A percentile compares a stretch with the other conserved stretches of the same genome.
phyloP scores from a whole-genome alignment of 1,140 invertebrate genomes.

The Meloidogyne exigua region DNA sequence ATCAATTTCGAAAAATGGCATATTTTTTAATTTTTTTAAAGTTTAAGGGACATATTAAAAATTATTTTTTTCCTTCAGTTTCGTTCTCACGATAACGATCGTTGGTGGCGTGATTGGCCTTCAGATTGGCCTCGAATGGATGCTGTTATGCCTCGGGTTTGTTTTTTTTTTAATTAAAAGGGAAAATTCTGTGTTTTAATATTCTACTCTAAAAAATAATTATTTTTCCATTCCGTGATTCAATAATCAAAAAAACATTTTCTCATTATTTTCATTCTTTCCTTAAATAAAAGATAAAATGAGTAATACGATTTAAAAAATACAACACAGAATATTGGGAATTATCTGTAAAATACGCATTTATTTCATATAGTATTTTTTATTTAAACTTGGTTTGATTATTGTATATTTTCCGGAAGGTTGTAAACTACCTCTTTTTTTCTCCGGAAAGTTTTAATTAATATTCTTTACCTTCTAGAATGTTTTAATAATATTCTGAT shows the following conservation, averaged over 20 bases:
- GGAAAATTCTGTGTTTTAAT: neutral
- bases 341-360: no score
- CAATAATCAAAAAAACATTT: neutral
- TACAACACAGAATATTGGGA: no score
- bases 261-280: neutral
- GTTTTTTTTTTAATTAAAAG: conserved; percentile 18
- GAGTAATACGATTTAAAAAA: no score
- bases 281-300: neutral
- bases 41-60: neutral
- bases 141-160: conserved; percentile 58
- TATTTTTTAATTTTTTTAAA: neutral
- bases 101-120: conserved; percentile 62
- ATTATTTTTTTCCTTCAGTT: conserved; percentile 27
- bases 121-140: conserved; percentile 63
- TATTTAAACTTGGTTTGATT: no score
- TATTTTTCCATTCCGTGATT: no score
- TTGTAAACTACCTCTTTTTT: neutral
- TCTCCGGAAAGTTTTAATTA: neutral
- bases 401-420: neutral
- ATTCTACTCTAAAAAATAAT: no score
- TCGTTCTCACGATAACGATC: conserved; percentile 44
- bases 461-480: neutral
- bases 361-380: neutral
- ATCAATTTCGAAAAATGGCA: conserved; percentile 7
- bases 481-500: neutral